Conservation (phyloP, 2,888 invertebrate genomes). For the Xylota segnis region DNA sequence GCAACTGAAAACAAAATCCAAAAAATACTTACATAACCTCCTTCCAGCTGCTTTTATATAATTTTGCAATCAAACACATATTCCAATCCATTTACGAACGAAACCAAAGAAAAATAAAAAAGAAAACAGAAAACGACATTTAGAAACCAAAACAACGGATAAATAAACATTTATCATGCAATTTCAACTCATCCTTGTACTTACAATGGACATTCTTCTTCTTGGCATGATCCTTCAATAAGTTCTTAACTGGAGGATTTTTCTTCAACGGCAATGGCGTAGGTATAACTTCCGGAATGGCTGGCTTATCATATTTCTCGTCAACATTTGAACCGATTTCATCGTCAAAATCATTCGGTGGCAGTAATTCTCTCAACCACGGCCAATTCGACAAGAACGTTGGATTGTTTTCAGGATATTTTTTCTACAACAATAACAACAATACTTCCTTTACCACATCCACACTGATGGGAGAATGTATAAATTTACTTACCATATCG, state of each 20-base stretch:
- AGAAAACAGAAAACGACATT: slow-evolving; percentile 24
- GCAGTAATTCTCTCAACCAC: slow-evolving; percentile 80
- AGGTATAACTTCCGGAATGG: slow-evolving; percentile 69
- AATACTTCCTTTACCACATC: not conserved
- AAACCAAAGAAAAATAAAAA: slow-evolving; percentile 17
- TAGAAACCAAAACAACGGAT: slow-evolving; percentile 21
- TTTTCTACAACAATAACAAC: slow-evolving; percentile 73
- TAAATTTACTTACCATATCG: slow-evolving; percentile 53
- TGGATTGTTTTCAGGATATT: slow-evolving; percentile 78
- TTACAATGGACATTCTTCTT: slow-evolving; percentile 83
- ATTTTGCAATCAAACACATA: slow-evolving; percentile 14
- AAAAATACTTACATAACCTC: slow-evolving; percentile 57
- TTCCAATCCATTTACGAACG: slow-evolving; percentile 26
- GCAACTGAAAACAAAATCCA: not conserved
- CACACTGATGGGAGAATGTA: not conserved
- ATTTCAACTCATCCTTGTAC: slow-evolving; percentile 66
- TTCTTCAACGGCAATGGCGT: slow-evolving; percentile 79
- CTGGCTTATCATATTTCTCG: slow-evolving; percentile 39
- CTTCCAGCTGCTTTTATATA: slow-evolving; percentile 32
- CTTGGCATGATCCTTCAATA: slow-evolving; percentile 80
- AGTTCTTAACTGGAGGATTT: slow-evolving; percentile 64
- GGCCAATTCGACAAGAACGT: slow-evolving; percentile 81
- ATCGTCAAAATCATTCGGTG: slow-evolving; percentile 80
- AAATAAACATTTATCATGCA: not conserved
- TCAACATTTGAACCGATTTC: slow-evolving; percentile 76